Conservation (phyloP, 2,888 invertebrate species). For the Eupithecia centaureata region DNA sequence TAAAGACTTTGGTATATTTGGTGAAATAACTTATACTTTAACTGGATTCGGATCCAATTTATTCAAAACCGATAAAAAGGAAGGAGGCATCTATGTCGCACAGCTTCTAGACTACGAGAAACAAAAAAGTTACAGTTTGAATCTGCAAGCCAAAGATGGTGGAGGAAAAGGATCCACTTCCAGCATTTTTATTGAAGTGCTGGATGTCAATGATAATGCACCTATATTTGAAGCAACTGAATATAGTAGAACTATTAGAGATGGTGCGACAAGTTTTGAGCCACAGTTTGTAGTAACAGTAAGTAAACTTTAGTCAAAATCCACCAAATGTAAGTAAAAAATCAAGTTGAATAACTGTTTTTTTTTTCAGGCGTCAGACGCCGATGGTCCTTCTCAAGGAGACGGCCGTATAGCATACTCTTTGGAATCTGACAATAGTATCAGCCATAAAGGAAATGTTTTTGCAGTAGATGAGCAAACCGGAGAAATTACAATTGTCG, state of each 20-base stretch:
- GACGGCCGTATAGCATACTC: conserved; percentile 87
- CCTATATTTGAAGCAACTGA: conserved; percentile 88
- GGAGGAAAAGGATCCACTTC: conserved; percentile 89
- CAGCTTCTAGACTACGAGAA: conserved; percentile 90
- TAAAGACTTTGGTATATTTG: conserved; percentile 88
- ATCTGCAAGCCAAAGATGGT: conserved; percentile 91
- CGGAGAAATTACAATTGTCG: conserved; percentile 87
- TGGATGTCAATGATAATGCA: conserved; percentile 91
- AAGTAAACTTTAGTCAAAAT: conserved; percentile 42
- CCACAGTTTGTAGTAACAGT: conserved; percentile 90
- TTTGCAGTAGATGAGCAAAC: conserved; percentile 87
- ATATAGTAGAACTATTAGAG: conserved; percentile 89
- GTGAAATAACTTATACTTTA: conserved; percentile 88
- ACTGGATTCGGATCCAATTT: conserved; percentile 92
- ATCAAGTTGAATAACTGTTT: conserved; percentile 1
- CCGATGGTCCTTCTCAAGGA: conserved; percentile 89
- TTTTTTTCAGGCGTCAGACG: conserved; percentile 86
- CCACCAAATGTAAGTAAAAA: background rate
- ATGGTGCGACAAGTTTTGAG: conserved; percentile 90
- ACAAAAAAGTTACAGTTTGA: conserved; percentile 91
- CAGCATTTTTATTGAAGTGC: conserved; percentile 87
- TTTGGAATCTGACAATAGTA: conserved; percentile 87
- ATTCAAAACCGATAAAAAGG: conserved; percentile 87
- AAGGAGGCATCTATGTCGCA: conserved; percentile 87
- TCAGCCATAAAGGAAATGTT: conserved; percentile 84